These are phyloP conservation scores for Trichonephila inaurata DNA, from an alignment of 1,140 invertebrate genomes.

Conservation along the genomic window DNA sequence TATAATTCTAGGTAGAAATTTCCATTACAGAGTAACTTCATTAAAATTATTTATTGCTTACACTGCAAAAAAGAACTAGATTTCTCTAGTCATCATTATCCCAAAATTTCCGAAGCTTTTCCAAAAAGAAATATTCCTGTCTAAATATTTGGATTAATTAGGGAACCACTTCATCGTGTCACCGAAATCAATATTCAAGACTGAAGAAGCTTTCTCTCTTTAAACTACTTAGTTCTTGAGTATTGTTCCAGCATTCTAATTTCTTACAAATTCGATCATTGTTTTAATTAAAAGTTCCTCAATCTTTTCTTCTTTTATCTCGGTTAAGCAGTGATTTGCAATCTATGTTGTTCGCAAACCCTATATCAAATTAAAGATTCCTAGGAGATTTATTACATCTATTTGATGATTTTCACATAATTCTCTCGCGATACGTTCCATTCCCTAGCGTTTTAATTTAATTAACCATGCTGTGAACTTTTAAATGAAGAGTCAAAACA, in stretches of 20 bases:
- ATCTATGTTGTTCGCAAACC: not conserved
- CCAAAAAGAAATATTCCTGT: not conserved
- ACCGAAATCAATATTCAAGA: slow-evolving; percentile 43
- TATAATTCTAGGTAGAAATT: too few species aligned
- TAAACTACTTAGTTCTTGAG: not conserved
- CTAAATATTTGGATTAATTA: slow-evolving; percentile 47
- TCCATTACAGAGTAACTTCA: too few species aligned
- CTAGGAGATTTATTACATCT: slow-evolving; percentile 26
- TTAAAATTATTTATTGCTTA: too few species aligned
- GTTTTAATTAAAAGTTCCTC: slow-evolving; percentile 52
- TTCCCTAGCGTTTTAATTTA: slow-evolving; percentile 34
- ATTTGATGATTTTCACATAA: slow-evolving; percentile 46
- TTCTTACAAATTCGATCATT: slow-evolving; percentile 23
- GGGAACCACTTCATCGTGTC: not conserved
- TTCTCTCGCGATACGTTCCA: not conserved
- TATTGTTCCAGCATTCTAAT: slow-evolving; percentile 13
- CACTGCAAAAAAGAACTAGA: too few species aligned
- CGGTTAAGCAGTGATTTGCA: not conserved
- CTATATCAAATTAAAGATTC: slow-evolving; percentile 44
- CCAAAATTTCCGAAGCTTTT: not conserved
- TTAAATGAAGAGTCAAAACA: not conserved
- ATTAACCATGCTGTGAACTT: slow-evolving; percentile 11
- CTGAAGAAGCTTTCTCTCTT: slow-evolving; percentile 5
- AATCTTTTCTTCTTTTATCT: not conserved
- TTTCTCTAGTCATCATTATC: not conserved